Evolutionary conservation across 2,888 invertebrate genomes (phyloP).

Genomic region (Caenorhabditis drosophilae): DNA sequence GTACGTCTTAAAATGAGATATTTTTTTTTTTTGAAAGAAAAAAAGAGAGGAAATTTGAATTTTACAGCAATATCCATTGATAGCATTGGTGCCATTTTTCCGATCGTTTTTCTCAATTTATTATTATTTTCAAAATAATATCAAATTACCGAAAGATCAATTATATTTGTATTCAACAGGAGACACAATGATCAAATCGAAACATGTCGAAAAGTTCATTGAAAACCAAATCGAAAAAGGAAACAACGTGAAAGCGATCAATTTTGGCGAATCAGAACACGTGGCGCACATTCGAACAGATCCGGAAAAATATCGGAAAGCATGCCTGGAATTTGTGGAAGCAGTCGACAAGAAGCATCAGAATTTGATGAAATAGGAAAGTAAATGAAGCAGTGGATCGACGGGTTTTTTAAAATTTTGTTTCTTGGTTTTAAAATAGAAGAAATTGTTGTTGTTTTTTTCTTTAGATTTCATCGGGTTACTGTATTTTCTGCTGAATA

Average conservation of each 20-base stretch:
- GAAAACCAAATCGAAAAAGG: constrained; percentile 31
- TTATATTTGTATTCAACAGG: constrained; percentile 40
- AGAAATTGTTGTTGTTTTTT: too few species aligned
- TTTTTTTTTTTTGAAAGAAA: constrained; percentile 5
- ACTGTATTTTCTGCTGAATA: too few species aligned
- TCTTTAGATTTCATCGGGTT: too few species aligned
- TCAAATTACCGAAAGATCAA: constrained; percentile 37
- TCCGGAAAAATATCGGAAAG: constrained; percentile 30
- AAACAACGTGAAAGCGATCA: constrained; percentile 29
- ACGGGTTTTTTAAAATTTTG: too few species aligned
- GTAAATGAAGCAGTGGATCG: too few species aligned
- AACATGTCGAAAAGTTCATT: constrained; percentile 44
- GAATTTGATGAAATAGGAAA: too few species aligned
- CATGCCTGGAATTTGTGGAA: constrained; percentile 34
- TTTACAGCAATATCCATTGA: constrained; percentile 39
- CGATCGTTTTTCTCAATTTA: constrained; percentile 44
- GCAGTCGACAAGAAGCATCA: constrained; percentile 19
- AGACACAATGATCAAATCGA: constrained; percentile 43
- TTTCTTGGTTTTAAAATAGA: too few species aligned
- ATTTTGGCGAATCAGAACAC: constrained; percentile 44
- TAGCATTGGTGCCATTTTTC: constrained; percentile 35
- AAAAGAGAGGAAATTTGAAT: background rate
- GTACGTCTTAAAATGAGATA: too few species aligned
- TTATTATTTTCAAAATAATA: constrained; percentile 40
- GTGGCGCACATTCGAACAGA: constrained; percentile 36